Evolutionary conservation across 2,113 vertebrate species (phyloP).

Genomic region (Labeo catla): DNA sequence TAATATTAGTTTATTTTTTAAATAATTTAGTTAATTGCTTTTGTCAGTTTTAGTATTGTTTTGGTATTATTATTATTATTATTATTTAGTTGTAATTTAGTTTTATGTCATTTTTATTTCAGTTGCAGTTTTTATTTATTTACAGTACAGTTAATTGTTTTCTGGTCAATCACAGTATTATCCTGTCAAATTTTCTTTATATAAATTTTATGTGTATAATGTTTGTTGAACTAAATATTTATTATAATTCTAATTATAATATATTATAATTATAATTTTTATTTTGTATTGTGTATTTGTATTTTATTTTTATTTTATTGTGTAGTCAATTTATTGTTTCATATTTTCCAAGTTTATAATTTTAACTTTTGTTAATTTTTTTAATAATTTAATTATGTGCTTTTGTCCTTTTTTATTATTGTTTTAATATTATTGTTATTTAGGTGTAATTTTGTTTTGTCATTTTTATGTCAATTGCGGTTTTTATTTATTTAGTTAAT

Average conservation of each 20-base stretch:
- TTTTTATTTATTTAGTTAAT: not conserved
- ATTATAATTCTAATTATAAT: too few species aligned
- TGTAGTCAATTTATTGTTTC: not conserved
- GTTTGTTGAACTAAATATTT: too few species aligned
- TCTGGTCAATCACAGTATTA: not conserved
- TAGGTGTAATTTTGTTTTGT: not conserved
- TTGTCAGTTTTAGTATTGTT: not conserved
- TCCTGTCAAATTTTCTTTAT: not conserved
- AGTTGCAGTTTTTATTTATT: too few species aligned
- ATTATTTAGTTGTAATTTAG: not conserved
- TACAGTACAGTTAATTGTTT: not conserved
- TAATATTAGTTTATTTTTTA: not conserved
- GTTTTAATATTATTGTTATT: not conserved
- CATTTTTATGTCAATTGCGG: not conserved
- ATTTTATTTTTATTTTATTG: too few species aligned
- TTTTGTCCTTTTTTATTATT: not conserved
- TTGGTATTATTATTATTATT: not conserved
- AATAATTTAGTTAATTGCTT: not conserved
- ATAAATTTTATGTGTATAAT: too few species aligned
- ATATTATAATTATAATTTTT: too few species aligned
- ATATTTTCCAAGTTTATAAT: not conserved
- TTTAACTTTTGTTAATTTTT: not conserved
- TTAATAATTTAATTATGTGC: not conserved
- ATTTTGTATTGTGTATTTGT: too few species aligned
- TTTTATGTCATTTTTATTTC: too few species aligned